phyloP scores from a whole-genome alignment of 2,113 vertebrate species.

The Lampris megalopsis region DNA sequence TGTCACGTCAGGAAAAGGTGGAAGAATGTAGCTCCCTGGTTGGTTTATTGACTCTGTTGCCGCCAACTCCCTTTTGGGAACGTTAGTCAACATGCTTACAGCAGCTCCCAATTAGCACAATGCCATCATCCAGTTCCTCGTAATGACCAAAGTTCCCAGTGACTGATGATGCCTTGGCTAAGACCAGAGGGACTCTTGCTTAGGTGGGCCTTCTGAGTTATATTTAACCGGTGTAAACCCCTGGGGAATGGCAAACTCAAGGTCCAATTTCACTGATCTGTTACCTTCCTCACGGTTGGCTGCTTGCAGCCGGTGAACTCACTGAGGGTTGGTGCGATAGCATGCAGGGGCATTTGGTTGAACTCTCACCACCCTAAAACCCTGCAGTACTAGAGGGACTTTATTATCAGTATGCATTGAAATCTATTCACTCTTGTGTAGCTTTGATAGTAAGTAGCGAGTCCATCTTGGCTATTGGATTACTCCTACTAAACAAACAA shows the following conservation, averaged over 20 bases:
- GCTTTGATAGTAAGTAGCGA: not conserved
- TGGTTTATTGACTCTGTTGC: not conserved
- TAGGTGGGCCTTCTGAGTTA: constrained; percentile 62
- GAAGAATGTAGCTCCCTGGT: not conserved
- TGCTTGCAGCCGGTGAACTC: constrained; percentile 23
- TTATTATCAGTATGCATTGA: constrained; percentile 5
- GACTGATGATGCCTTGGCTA: constrained; percentile 32
- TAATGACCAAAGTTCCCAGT: constrained; percentile 12
- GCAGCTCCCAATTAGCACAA: not conserved
- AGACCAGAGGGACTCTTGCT: constrained; percentile 54
- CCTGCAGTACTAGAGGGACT: constrained; percentile 3
- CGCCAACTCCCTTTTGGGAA: no score
- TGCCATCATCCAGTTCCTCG: not conserved
- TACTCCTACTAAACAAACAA: constrained; percentile 9
- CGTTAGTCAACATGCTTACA: not conserved
- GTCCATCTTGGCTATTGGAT: not conserved
- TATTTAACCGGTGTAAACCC: constrained; percentile 73
- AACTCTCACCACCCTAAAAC: no score
- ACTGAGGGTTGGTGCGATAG: not conserved
- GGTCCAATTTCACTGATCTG: constrained; percentile 78
- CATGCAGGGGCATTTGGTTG: no score
- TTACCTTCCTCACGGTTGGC: constrained; percentile 42
- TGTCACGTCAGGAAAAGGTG: no score
- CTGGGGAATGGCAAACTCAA: constrained; percentile 64
- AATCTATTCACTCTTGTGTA: constrained; percentile 1